Percentiles rank a stretch among this genome's conserved stretches.
Conservation (phyloP, 1,140 invertebrate genomes). For the Dinothrombium tinctorium region DNA sequence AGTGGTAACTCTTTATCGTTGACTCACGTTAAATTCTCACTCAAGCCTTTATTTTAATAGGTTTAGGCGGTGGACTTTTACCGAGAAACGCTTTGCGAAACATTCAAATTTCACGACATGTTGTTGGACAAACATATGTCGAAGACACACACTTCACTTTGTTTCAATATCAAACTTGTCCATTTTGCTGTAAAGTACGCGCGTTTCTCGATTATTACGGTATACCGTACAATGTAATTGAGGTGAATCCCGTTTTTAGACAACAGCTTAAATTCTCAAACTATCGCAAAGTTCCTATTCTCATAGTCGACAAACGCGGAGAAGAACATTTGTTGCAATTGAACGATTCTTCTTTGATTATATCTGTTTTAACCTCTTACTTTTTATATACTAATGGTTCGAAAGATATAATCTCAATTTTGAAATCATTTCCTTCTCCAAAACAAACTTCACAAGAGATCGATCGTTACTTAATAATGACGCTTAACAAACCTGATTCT, state of each 20-base stretch:
- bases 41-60: too few species aligned
- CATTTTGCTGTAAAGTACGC: constrained; percentile 91
- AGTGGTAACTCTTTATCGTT: too few species aligned
- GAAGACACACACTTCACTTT: constrained; percentile 46
- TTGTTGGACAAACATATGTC: constrained; percentile 11
- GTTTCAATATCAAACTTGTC: constrained; percentile 91
- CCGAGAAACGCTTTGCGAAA: too few species aligned
- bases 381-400: constrained; percentile 31
- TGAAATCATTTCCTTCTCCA: constrained; percentile 46
- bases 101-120: too few species aligned
- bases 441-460: constrained; percentile 2
- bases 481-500: neutral
- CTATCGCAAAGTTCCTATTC: constrained; percentile 86
- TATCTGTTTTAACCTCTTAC: constrained; percentile 59
- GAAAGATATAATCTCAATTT: constrained; percentile 7
- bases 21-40: too few species aligned
- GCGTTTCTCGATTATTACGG: constrained; percentile 81
- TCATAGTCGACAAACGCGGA: constrained; percentile 56
- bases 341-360: constrained; percentile 77
- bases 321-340: constrained; percentile 35
- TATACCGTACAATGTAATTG: constrained; percentile 79
- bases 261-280: constrained; percentile 76
- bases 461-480: constrained; percentile 71
- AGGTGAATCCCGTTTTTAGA: constrained; percentile 79
- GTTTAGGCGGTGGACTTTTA: too few species aligned